Base-by-base conservation (phyloP, 2,797 vertebrate species). In the Xyrichtys novacula region DNA sequence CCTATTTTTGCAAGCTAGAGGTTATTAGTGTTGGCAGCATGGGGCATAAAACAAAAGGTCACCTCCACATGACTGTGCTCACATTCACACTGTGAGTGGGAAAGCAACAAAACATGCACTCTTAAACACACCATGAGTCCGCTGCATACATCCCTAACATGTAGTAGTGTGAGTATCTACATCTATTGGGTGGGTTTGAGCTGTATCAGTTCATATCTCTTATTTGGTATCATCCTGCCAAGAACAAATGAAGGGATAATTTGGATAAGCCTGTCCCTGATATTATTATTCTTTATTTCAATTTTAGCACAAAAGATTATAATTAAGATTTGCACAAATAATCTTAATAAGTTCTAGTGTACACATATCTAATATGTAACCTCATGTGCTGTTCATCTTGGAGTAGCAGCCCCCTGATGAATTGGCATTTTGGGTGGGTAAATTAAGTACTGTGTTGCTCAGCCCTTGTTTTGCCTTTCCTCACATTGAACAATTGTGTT, bases 171-270 rank as follows among this genome's bases (percentile, higher is more conserved):
- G n/a, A 73, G 69, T 59, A 68, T 60, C 19, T 48, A 53, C 54
- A 61, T n/a, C n/a, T n/a, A n/a, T n/a, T n/a, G n/a, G n/a, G n/a
- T n/a, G 71, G 67, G 67, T 38, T 74, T 76, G 72, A 79, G 58
- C 61, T 57, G 50, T 31, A 63, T 42, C 70, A 43, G 43, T 63
- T 81, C 61, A 60, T 54, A 49, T 65, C 60, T 53, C 78, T 84
- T 75, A 89, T 85, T 85, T 89, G 85, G 81, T 80, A 66, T 64
- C 60, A 52, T 65, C 77, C 84, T 75, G 76, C 85, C 67, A 74
- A 74, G 63, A 85, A 66, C 76, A 85, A 69, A n/a, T n/a, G n/a
- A n/a, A n/a, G 31, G 11, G 31, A 32, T n/a, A n/a, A n/a, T n/a
- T 4, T 10, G 7, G 11, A 32, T 32, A 90, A 89, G 81, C 34